A percentile compares a stretch with the other conserved stretches of the same genome.
These are phyloP conservation scores for Corapipo altera DNA, from an alignment of 2,113 vertebrate species.

Conservation along the genomic window DNA sequence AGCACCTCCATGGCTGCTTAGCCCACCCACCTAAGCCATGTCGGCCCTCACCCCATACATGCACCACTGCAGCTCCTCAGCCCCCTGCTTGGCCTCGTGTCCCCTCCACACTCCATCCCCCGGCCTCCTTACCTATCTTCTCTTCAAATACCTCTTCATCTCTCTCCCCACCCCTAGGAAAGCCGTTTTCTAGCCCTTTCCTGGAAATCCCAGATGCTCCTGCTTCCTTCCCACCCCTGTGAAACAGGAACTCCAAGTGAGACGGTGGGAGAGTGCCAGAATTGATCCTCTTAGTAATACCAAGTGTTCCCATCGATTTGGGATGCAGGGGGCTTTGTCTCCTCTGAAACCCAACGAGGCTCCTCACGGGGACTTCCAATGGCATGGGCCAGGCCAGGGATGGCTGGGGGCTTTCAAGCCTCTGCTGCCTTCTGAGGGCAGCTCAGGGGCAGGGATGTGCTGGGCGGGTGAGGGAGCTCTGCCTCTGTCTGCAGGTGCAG, in stretches of 20 bases:
- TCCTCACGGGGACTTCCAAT: background rate
- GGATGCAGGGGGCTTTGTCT: background rate
- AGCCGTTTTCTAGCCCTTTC: constrained; percentile 29
- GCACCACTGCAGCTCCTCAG: background rate
- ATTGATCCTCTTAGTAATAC: background rate
- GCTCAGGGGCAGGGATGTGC: background rate
- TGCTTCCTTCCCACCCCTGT: background rate
- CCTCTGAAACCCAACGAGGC: background rate
- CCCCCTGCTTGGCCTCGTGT: background rate
- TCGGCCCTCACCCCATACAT: background rate
- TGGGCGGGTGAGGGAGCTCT: background rate
- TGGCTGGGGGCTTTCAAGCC: background rate
- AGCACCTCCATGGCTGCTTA: background rate
- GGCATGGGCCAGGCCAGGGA: background rate
- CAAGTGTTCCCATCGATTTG: constrained; percentile 3
- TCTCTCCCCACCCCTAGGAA: background rate
- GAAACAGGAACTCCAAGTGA: background rate
- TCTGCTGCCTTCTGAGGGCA: background rate
- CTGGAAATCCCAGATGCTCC: background rate
- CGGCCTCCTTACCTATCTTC: background rate
- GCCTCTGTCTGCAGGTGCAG: background rate
- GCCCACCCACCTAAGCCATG: background rate
- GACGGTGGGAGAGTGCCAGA: background rate
- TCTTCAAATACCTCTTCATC: background rate
- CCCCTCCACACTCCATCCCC: background rate